Evolutionary conservation across 1,140 invertebrate species (phyloP), one percentile per base, ranked within the genome.

Genomic region (Pogonomyrmex californicus): DNA sequence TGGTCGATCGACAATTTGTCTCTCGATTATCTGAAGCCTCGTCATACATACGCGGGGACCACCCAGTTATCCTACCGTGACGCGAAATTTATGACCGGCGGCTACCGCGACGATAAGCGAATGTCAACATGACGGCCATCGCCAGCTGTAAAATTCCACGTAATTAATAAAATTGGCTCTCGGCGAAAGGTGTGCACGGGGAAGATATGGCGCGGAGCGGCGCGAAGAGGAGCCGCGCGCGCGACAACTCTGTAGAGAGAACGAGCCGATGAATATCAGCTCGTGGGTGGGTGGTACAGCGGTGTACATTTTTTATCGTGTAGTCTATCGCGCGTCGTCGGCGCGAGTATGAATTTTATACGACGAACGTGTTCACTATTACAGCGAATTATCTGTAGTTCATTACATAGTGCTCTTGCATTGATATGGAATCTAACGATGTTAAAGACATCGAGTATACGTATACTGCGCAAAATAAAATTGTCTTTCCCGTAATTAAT

Each of bases 111-210:
- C 68, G 78, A 83, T 87, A 83, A 75, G 77, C 23, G 75, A 44
- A 51, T 65, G 82, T 77, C 82, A 66, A 85, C 82, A 65, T 44
- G 81, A 75, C 81, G 54, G 9, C 36, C 44, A 36, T 23, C 60
- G 44, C 23, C 49, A 65, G 75, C 60, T 78, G 62, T 78, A 78
- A 85, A 85, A 78, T 78, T 85, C 38, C 47, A 36, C 71, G 82
- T 77, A 77, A 85, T 85, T 85, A 85, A 85, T 85, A 85, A 85
- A 77, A 85, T 85, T 85, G 58, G 73, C 12, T n/a, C 44, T 17
- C 17, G 36, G 47, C 30, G 1, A 17, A 23, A 33, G 36, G 6
- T 44, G 14, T 71, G 56, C 66, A 44, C 23, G 38, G 38, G 44
- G n/a, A 63, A 70, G 56, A 73, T 49, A 68, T 23, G 38, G n/a